Conservation (phyloP, 2,113 vertebrate genomes). For the Upupa epops region DNA sequence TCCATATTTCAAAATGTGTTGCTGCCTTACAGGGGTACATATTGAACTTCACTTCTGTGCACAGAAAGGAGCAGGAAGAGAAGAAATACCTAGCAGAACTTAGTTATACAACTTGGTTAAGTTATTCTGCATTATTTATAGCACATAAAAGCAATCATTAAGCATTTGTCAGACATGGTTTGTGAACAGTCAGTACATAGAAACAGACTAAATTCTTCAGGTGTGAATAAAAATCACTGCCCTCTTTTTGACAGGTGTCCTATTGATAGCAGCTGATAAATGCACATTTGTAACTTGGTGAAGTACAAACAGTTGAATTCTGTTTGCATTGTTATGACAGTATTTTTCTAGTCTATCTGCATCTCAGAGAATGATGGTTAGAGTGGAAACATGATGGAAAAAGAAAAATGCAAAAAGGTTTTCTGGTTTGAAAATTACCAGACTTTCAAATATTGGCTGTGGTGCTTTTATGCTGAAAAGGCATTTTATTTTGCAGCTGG, state of each 20-base stretch:
- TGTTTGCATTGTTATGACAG: neutral
- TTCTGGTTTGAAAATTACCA: too few species aligned
- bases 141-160: neutral
- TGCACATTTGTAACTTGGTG: neutral
- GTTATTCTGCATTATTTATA: neutral
- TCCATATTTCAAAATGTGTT: neutral
- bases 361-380: neutral
- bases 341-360: neutral
- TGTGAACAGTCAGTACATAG: neutral
- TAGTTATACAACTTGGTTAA: neutral
- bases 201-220: neutral
- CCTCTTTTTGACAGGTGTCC: conserved; percentile 17
- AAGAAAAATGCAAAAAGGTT: neutral
- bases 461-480: too few species aligned
- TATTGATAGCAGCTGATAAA: conserved; percentile 28
- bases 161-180: neutral
- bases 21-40: neutral
- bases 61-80: neutral
- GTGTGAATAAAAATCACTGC: conserved; percentile 31
- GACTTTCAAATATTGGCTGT: too few species aligned
- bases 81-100: neutral
- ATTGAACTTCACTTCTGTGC: neutral
- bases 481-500: too few species aligned
- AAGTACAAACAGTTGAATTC: neutral
- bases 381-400: neutral